A percentile compares a stretch with the other conserved stretches of the same genome.
Evolutionary conservation across 2,888 invertebrate species (phyloP).

Genomic region (Nemapogon koenigi): DNA sequence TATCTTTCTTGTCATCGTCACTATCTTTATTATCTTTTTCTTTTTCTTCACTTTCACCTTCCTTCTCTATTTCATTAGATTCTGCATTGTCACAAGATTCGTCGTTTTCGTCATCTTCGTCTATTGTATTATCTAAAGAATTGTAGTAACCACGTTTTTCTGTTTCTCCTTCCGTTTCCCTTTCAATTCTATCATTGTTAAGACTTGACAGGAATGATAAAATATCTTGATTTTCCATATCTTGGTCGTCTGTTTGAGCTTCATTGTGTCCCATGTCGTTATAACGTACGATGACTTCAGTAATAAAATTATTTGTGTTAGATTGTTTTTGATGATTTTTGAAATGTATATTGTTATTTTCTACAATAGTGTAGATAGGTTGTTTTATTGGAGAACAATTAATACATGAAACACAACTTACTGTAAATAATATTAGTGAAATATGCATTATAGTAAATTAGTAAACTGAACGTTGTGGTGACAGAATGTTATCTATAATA

Average conservation of each 20-base stretch:
- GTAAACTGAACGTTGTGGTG: no score
- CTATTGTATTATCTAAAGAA: conserved; percentile 3
- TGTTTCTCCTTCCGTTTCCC: conserved; percentile 2
- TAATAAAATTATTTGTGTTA: no score
- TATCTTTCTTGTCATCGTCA: background rate
- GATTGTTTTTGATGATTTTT: no score
- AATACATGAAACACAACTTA: no score
- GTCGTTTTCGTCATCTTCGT: background rate
- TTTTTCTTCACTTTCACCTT: background rate
- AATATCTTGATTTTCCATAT: background rate
- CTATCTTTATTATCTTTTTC: background rate
- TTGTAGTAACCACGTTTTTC: background rate
- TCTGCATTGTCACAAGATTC: background rate
- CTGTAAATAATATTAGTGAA: no score
- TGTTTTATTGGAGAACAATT: no score
- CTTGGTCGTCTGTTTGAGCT: background rate
- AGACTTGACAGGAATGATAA: background rate
- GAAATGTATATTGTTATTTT: no score
- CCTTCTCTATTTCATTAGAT: background rate
- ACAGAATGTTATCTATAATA: no score
- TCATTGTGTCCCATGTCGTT: no score
- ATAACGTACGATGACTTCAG: no score
- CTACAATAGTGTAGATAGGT: no score
- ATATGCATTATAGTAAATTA: no score
- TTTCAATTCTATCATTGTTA: background rate